Conservation (phyloP, 2,797 vertebrate genomes). For the Bryconaethiops microstoma region DNA sequence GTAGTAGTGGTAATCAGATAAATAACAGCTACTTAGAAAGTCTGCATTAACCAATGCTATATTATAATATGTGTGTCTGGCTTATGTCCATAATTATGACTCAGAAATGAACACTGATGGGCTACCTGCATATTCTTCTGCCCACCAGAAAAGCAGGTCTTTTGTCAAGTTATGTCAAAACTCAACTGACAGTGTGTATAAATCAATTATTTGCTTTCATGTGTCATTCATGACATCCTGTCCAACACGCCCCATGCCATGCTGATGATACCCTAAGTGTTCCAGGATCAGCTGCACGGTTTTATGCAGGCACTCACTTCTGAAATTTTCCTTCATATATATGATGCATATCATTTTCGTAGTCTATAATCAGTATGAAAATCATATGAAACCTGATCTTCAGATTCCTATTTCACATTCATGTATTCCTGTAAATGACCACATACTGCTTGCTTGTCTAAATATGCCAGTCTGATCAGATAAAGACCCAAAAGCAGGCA, state of each 20-base stretch:
- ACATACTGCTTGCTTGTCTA: constrained; percentile 6
- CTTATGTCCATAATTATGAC: no score
- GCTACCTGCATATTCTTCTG: no score
- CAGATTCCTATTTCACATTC: neutral
- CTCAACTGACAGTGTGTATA: neutral
- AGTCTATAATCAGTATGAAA: constrained; percentile 9
- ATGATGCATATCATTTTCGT: neutral
- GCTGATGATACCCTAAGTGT: neutral
- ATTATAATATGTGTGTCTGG: no score
- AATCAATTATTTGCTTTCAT: no score
- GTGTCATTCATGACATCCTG: neutral
- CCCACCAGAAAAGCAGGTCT: no score
- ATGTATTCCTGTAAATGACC: neutral
- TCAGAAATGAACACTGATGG: no score
- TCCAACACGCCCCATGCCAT: no score
- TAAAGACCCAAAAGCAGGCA: constrained; percentile 1
- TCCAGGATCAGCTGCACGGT: neutral
- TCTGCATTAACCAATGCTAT: no score
- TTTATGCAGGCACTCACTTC: neutral
- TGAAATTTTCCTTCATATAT: neutral
- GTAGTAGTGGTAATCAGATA: no score
- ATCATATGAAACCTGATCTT: constrained; percentile 1
- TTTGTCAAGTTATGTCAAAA: neutral
- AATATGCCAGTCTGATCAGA: constrained; percentile 3
- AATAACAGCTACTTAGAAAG: no score